Evolutionary conservation across 2,888 invertebrate species (phyloP).

Genomic region (Eilema caniola): DNA sequence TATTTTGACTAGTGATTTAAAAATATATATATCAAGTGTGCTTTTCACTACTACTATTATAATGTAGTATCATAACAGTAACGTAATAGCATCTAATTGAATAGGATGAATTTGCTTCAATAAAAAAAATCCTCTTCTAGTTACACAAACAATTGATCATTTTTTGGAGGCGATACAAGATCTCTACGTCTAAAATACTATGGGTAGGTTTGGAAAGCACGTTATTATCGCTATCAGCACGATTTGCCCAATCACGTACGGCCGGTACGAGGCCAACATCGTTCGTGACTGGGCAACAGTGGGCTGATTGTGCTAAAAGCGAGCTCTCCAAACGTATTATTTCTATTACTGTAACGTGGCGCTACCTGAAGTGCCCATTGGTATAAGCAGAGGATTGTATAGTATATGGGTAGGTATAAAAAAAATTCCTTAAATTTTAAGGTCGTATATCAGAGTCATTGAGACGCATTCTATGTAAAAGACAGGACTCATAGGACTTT

Average conservation of each 20-base stretch:
- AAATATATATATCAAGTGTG: too few species aligned
- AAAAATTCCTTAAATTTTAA: background rate
- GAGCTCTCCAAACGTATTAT: background rate
- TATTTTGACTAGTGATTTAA: too few species aligned
- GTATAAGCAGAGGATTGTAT: background rate
- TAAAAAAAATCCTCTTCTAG: too few species aligned
- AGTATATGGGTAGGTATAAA: background rate
- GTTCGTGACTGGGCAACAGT: slow-evolving; percentile 3
- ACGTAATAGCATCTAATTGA: too few species aligned
- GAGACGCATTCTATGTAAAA: too few species aligned
- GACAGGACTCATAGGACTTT: too few species aligned
- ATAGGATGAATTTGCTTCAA: too few species aligned
- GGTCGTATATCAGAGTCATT: too few species aligned
- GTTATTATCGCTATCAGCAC: background rate
- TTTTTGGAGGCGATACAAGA: background rate
- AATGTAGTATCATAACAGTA: too few species aligned
- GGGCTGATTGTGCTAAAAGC: slow-evolving; percentile 1
- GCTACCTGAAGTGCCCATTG: background rate
- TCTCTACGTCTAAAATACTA: background rate
- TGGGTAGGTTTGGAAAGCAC: background rate
- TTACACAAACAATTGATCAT: too few species aligned
- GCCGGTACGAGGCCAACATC: background rate
- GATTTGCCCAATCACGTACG: background rate
- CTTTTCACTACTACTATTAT: too few species aligned
- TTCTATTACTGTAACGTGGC: background rate